Evolutionary conservation across 1,140 invertebrate species (phyloP), one percentile per base, ranked within the genome.

Genomic region (Trichonephila inaurata): DNA sequence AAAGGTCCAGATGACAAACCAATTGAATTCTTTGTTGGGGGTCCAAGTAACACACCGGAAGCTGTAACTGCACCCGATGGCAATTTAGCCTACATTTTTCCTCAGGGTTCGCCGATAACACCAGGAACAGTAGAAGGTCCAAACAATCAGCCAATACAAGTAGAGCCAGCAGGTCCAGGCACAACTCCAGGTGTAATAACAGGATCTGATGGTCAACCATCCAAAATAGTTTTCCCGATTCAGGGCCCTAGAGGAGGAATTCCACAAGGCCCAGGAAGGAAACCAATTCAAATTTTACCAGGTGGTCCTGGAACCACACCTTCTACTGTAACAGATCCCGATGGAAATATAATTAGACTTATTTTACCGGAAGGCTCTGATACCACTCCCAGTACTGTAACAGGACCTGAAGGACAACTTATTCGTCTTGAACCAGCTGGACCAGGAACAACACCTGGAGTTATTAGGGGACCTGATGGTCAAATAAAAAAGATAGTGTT

Each of bases 271-370:
- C 62, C 64, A 1, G 58, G 72, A n/a, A 66, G 72, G 18, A 81
- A 90, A 19, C 62, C 62, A 51, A 89, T 89, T 3, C 82, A 83
- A 12, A 60, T 83, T 51, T 51, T 51, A 51, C 40, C 40, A 8
- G 82, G 40, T 19, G 82, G 87, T 44, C 87, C 61, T 62, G 87
- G 87, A 40, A 69, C 89, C 14, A 90, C 89, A 58, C 64, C 89
- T 7, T 40, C 21, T 7, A 90, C 66, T 60, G 33, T 90, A 60
- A 90, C 89, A 60, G 89, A 61, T 28, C 28, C 89, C 18, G 89
- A 90, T 40, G 89, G 89, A 90, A 62, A 77, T 60, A 51, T n/a
- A 77, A 28, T 60, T 21, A 90, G 66, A 61, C 21, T 77, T 7
- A 33, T 90, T 33, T 28, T 81, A 24, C 89, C 89, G 1, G 14